These are phyloP conservation scores for Menidia menidia DNA, from an alignment of 2,797 vertebrate species.

Conservation along the genomic window DNA sequence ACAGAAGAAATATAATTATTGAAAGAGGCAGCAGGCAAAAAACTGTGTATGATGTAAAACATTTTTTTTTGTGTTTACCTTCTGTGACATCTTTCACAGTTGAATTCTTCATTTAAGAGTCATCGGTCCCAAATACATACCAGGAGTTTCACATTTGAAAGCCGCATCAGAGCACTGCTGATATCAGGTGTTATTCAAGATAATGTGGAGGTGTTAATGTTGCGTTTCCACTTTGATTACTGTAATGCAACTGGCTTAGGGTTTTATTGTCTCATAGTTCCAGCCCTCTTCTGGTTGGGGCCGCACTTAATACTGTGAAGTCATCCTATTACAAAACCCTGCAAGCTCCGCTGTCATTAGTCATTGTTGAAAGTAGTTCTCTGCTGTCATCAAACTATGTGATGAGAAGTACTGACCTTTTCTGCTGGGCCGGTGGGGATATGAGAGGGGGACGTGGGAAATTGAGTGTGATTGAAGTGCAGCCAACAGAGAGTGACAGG, in stretches of 20 bases:
- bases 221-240: neutral
- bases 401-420: conserved; percentile 56
- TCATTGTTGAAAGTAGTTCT: conserved; percentile 41
- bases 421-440: conserved; percentile 41
- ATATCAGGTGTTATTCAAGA: conserved; percentile 4
- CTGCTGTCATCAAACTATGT: conserved; percentile 35
- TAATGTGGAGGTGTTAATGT: neutral
- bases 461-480: conserved; percentile 70
- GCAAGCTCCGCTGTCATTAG: conserved; percentile 31
- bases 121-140: neutral
- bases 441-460: conserved; percentile 50
- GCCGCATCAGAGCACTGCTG: neutral
- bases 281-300: conserved; percentile 6
- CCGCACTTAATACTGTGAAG: conserved; percentile 20
- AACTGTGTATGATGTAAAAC: neutral
- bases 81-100: neutral
- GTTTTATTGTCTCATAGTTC: conserved; percentile 14
- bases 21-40: neutral
- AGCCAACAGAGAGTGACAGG: conserved; percentile 64
- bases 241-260: neutral
- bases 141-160: neutral
- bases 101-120: neutral
- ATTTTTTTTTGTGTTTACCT: neutral
- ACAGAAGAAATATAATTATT: neutral
- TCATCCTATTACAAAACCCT: conserved; percentile 29